Evolutionary conservation across 2,888 invertebrate species (phyloP).

Genomic region (Sclerodermus sp.): DNA sequence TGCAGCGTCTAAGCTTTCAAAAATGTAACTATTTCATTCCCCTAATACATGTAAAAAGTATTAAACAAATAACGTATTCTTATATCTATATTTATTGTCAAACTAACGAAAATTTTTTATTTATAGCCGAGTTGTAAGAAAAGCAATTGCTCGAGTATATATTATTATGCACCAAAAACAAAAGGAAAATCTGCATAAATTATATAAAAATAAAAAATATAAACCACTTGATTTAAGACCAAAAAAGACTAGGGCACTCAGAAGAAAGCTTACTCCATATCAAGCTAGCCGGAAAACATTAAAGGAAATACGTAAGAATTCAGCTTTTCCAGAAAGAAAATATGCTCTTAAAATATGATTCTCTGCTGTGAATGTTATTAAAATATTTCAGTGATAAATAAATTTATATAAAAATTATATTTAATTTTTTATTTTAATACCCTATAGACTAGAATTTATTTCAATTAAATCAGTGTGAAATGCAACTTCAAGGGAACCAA

Average conservation of each 20-base stretch:
- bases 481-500: no score
- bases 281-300: conserved; percentile 84
- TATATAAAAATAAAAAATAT: conserved; percentile 94
- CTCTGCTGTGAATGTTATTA: no score
- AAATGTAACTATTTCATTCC: conserved; percentile 86
- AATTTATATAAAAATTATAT: no score
- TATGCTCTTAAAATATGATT: conserved; percentile 97
- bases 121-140: conserved; percentile 93
- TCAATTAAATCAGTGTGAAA: no score
- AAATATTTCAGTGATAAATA: no score
- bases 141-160: conserved; percentile 96
- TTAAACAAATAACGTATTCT: no score
- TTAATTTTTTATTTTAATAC: no score
- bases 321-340: conserved; percentile 86
- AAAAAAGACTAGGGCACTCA: conserved; percentile 96
- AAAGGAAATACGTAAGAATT: conserved; percentile 86
- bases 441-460: no score
- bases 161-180: conserved; percentile 99
- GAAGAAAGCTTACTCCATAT: conserved; percentile 84
- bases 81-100: no score
- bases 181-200: conserved; percentile 93
- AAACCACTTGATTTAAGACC: conserved; percentile 96
- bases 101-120: no score
- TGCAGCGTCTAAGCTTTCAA: conserved; percentile 96
- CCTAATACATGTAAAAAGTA: no score